phyloP scores from a whole-genome alignment of 2,113 vertebrate species.

The Callaeas wilsoni region DNA sequence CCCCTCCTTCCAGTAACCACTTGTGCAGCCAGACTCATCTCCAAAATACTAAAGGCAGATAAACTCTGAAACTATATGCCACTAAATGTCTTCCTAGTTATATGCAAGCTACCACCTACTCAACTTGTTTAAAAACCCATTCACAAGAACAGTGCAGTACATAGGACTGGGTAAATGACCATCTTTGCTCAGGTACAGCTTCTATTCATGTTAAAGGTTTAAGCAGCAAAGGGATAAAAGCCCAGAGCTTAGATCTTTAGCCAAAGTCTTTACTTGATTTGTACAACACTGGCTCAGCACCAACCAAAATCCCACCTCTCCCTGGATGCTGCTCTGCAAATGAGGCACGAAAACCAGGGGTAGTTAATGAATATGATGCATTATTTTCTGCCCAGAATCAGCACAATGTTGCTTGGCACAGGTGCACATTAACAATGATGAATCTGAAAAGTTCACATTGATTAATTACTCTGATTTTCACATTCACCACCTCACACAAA shows the following conservation, averaged over 20 bases:
- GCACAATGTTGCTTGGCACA: slow-evolving; percentile 37
- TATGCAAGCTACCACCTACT: background rate
- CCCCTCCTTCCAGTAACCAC: background rate
- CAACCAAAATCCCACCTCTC: background rate
- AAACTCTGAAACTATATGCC: background rate
- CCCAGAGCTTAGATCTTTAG: background rate
- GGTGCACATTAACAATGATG: slow-evolving; percentile 42
- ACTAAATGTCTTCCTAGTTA: background rate
- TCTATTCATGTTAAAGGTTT: background rate
- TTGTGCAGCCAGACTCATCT: background rate
- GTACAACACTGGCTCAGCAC: background rate
- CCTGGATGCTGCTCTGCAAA: background rate
- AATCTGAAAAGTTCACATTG: slow-evolving; percentile 42
- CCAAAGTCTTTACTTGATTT: background rate
- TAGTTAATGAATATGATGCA: slow-evolving; percentile 8
- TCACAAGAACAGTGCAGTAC: background rate
- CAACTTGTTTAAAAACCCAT: background rate
- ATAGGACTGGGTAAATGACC: background rate
- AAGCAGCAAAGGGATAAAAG: background rate
- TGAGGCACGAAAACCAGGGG: background rate
- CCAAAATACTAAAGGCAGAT: background rate
- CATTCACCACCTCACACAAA: background rate
- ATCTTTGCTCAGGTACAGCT: background rate
- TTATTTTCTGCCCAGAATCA: background rate
- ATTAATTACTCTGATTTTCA: slow-evolving; percentile 55